phyloP scores from a whole-genome alignment of 37 sponge, comb jelly and placozoan species.

The Aplysina aerophoba region DNA sequence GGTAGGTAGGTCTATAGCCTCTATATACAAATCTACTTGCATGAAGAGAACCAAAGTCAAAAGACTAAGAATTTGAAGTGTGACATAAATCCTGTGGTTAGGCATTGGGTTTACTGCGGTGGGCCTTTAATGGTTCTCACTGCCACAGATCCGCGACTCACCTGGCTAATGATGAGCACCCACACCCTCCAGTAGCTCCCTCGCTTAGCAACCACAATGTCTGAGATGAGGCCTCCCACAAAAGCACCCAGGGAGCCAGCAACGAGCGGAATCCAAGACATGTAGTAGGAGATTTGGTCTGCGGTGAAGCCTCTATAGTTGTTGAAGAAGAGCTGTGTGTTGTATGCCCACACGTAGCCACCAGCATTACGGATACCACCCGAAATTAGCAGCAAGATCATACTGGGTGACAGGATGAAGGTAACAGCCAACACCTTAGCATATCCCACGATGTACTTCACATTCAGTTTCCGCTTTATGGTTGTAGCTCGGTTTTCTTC shows the following conservation, averaged over 20 bases:
- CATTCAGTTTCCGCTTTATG: not conserved
- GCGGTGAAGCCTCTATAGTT: not conserved
- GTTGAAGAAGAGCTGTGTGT: constrained; percentile 79
- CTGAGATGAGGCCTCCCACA: constrained; percentile 75
- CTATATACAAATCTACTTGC: too few species aligned
- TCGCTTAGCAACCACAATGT: constrained; percentile 37
- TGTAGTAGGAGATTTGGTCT: constrained; percentile 45
- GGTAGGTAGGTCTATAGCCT: too few species aligned
- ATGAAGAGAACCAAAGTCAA: too few species aligned
- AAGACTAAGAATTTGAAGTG: not conserved
- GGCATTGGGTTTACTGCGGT: too few species aligned
- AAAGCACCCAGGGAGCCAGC: constrained; percentile 79
- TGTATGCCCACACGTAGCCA: constrained; percentile 89
- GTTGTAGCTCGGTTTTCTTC: not conserved
- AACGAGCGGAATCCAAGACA: constrained; percentile 85
- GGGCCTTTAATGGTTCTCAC: too few species aligned
- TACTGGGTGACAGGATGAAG: constrained; percentile 43
- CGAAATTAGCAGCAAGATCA: constrained; percentile 77
- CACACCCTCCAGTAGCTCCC: constrained; percentile 52
- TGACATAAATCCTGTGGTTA: too few species aligned
- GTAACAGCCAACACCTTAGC: constrained; percentile 17
- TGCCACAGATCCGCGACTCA: not conserved
- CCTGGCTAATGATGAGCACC: constrained; percentile 80
- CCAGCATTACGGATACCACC: constrained; percentile 84
- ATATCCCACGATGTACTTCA: not conserved